Evolutionary conservation across 2,797 vertebrate genomes (phyloP), one percentile per base, ranked within the genome.

Genomic region (Pseudocheirus occidentalis): DNA sequence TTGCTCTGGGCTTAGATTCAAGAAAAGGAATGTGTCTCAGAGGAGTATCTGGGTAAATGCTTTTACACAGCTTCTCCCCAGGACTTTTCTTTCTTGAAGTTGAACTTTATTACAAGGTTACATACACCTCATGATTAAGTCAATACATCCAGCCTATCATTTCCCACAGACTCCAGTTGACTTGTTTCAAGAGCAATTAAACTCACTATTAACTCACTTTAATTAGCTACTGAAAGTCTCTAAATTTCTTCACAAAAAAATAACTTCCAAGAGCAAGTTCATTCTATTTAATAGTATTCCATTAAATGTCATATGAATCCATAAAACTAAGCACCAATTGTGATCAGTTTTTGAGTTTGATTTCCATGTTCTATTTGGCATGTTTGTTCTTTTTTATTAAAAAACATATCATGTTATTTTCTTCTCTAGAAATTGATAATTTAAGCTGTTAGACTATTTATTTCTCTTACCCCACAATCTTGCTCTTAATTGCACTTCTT

Each of bases 131-230:
- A 13, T 3, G 87, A n/a, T 55, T 11, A 12, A 0, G 50, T 53
- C 12, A 11, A 14, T 50, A 66, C 0, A 46, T 31, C 54, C 31
- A 92, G 95, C 7, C 46, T 95, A 55, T 0, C 4, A 66, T 94
- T 95, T 93, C 94, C 94, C 90, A 95, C 93, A 92, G 59, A 92
- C 52, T 56, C n/a, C 0, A 93, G 96, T 54, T 81, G 89, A 95
- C 94, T 94, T 93, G 91, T 91, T 97, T 96, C 95, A 89, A 95
- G 91, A 94, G 89, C 94, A 94, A 93, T 97, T 96, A 97, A 96
- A 96, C 94, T 96, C 93, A 93, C 94, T 95, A 97, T 96, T 96
- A 97, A 95, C 58, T 95, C 96, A 95, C 95, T 91, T 91, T 96
- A 97, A 96, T 95, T 93, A 95, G 95, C 53, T 97, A 89, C 95